Base-by-base conservation (phyloP, 2,797 vertebrate species). In the Hephaestus fuliginosus region DNA sequence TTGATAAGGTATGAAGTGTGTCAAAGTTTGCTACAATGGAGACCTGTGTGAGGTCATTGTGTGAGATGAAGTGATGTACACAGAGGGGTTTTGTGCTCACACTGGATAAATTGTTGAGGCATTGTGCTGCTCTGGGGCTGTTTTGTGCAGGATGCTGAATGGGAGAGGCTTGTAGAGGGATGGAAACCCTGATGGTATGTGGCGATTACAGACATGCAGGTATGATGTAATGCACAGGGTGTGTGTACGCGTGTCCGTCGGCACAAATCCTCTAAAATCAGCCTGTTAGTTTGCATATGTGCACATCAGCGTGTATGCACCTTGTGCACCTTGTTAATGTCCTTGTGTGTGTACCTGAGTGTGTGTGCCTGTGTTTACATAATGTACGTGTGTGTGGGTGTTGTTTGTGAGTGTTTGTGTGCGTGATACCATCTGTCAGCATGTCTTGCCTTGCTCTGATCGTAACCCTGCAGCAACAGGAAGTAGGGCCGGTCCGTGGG, bases 401-500 rank as follows among this genome's bases (percentile, higher is more conserved):
- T 51, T 86, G 71, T 82, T 78, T 85, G 44, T 58, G 58, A 72
- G 64, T 20, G 52, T 88, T 74, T 77, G 75, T 69, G 49, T 30
- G 80, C 43, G 74, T 72, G 88, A 92, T 91, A 91, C 90, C 78
- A 94, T 90, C 93, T 86, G 78, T 84, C 61, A 81, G 86, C 95
- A 84, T 93, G 95, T 92, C 95, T 94, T 89, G 96, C 97, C 97
- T 97, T 97, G 91, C 95, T 96, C 85, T 97, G 97, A 83, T 97
- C 96, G 68, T 97, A 98, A 70, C 97, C 97, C 92, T 97, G 96
- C 72, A 98, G 95, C 89, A 98, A 92, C 81, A 98, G 94, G 87
- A 98, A 97, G 86, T 98, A 98, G 64, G 97, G 97, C 55, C 95
- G 95, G 80, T 97, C 96, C 43, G 95, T 96, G 36, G 97, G 97